Base-by-base conservation (phyloP, 1,140 invertebrate genomes). In the Branchinecta lynchi region DNA sequence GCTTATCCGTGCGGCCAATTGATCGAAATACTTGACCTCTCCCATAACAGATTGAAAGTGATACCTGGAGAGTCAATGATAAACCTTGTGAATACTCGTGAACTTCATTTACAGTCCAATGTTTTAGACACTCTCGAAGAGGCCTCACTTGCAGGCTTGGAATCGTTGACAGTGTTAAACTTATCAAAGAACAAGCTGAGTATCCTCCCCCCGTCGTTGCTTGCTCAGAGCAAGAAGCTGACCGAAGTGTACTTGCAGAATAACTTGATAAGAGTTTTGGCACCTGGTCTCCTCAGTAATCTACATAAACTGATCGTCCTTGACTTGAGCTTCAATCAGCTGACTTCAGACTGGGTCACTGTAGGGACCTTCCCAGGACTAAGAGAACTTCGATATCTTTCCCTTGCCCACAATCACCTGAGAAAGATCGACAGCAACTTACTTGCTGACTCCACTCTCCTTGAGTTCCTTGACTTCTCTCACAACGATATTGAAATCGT, bases 381-480 rank as follows among this genome's bases (percentile, higher is more conserved):
- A 91, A 43, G 81, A 85, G 1, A 81, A 85, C 67, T 81, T 92
- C 46, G 84, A 89, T 12, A 83, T 87, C 21, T 79, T 92, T 46
- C 89, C 91, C 76, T 78, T 92, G 86, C 86, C 0, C 82, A 84
- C 77, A 93, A 93, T 77, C 80, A 80, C 66, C 78, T 92, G 66
- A 84, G 81, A 44, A 82, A 82, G 71, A 83, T 92, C 73, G 86
- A 89, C 76, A 80, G 83, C 2, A 82, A 83, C 70, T 83, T 88
- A 51, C 91, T 92, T 76, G 83, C 85, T 73, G 86, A 89, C 71
- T 79, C 90, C 43, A 84, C 84, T 76, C 87, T 84, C 73, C 80
- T 93, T 43, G 88, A 90, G 79, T 83, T 88, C 51, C 78, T 93
- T 32, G 86, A 86, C 74, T 79, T 92, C 68, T 86, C 89, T 71